Conservation (phyloP, 1,140 invertebrate species). For the Drosophila carrolli region DNA sequence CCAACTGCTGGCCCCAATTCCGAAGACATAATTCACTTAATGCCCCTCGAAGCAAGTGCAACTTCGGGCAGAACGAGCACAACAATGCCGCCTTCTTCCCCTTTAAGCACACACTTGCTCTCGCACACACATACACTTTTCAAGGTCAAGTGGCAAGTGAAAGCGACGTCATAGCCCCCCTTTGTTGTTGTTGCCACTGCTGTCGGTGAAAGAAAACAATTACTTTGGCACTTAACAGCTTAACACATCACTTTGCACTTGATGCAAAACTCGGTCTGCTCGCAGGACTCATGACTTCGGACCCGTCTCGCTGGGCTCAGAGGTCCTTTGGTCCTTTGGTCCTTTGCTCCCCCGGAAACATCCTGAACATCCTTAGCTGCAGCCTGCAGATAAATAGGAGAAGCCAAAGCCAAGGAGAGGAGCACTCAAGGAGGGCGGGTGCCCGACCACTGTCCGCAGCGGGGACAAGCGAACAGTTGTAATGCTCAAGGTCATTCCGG, state of each 20-base stretch:
- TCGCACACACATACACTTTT: slow-evolving; percentile 6
- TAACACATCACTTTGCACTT: slow-evolving; percentile 76
- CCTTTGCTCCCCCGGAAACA: slow-evolving; percentile 15
- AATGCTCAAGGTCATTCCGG: slow-evolving; percentile 78
- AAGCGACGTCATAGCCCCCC: slow-evolving; percentile 52
- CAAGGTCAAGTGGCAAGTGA: slow-evolving; percentile 80
- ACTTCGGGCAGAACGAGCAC: slow-evolving; percentile 23
- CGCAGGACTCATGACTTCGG: slow-evolving; percentile 21
- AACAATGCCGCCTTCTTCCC: slow-evolving; percentile 7
- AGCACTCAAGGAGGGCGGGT: too few species aligned
- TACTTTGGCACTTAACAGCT: slow-evolving; percentile 83
- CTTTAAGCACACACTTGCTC: neutral
- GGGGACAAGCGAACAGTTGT: slow-evolving; percentile 66
- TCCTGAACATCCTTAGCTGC: slow-evolving; percentile 39
- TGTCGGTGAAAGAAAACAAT: slow-evolving; percentile 80
- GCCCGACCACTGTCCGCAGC: slow-evolving; percentile 11
- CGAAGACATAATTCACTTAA: slow-evolving; percentile 54
- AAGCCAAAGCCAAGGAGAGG: slow-evolving; percentile 20
- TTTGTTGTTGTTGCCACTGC: slow-evolving; percentile 32
- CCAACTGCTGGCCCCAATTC: slow-evolving; percentile 6
- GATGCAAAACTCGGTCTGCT: slow-evolving; percentile 68
- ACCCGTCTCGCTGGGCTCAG: neutral
- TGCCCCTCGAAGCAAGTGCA: slow-evolving; percentile 35
- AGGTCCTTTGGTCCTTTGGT: slow-evolving; percentile 20
- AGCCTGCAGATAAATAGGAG: slow-evolving; percentile 56